Evolutionary conservation across 2,797 vertebrate species (phyloP), one percentile per base, ranked within the genome.

Genomic region (Micropoecilia bifurca): DNA sequence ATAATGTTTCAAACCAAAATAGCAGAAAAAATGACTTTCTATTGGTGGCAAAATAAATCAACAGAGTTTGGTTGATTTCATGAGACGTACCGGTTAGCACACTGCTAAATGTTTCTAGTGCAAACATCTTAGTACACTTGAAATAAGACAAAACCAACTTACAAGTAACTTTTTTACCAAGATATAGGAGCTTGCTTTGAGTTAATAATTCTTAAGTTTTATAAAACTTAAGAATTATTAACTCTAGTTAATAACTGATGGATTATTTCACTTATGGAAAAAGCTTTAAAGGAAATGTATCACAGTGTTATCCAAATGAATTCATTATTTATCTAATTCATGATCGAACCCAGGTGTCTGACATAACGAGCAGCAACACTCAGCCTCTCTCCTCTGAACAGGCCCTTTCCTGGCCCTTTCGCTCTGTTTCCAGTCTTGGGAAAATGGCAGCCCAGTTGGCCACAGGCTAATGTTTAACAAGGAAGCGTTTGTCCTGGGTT

Each of bases 391-490:
- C 74, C 69, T 78, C 73, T 75, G 85, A 71, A 76, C 76, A 55
- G 76, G 82, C 71, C 45, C 74, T 84, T 83, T 89, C 79, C 82
- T 47, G 79, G 80, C 82, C 33, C 33, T 33, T 33, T 33, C 82
- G 71, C 86, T 79, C 28, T 81, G 89, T 87, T 53, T 74, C 80
- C 73, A 53, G 86, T 79, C 89, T 83, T 89, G 90, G 91, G 91
- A 95, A 95, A 93, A 91, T 87, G 83, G 89, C 86, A 87, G 91
- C 86, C 88, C 88, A 89, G 87, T 87, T 84, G 87, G 92, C 92
- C 86, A 87, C 90, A 88, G 92, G 92, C 91, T 90, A 95, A 95
- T 93, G 90, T 93, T 95, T 95, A 95, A 96, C 95, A 96, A 94
- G 93, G 92, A 93, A 87, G 82, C 86, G 74, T 95, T 96, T 96